Conservation (phyloP, 2,113 vertebrate genomes). For the Sorex araneus region DNA sequence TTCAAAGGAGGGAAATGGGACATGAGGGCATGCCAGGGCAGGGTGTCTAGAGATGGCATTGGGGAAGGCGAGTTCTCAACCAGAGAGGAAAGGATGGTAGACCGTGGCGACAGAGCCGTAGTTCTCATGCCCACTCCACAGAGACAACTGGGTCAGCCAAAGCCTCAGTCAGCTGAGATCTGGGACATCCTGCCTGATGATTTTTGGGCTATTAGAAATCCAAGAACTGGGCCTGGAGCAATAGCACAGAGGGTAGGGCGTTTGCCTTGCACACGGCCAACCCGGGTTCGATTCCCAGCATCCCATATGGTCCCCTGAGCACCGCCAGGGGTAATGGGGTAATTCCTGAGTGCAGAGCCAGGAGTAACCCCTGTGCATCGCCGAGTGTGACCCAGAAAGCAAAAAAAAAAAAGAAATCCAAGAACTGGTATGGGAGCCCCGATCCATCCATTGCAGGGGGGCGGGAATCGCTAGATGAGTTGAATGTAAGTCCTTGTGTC, state of each 20-base stretch:
- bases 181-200: not conserved
- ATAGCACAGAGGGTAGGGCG: no score
- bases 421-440: not conserved
- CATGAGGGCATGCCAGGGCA: not conserved
- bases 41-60: not conserved
- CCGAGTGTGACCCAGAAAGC: no score
- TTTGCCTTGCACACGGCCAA: no score
- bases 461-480: not conserved
- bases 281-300: no score
- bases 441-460: not conserved
- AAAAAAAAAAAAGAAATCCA: not conserved
- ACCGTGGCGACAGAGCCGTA: not conserved
- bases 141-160: not conserved
- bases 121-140: not conserved
- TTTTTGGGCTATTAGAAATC: not conserved
- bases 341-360: no score
- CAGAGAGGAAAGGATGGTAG: not conserved
- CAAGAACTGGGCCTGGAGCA: no score
- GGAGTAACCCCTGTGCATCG: no score
- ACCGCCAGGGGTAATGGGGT: no score
- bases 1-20: not conserved
- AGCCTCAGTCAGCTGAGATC: not conserved
- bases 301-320: no score
- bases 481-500: not conserved
- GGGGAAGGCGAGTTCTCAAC: not conserved